Evolutionary conservation across 2,888 invertebrate genomes (phyloP).

Genomic region (Diadromus collaris): DNA sequence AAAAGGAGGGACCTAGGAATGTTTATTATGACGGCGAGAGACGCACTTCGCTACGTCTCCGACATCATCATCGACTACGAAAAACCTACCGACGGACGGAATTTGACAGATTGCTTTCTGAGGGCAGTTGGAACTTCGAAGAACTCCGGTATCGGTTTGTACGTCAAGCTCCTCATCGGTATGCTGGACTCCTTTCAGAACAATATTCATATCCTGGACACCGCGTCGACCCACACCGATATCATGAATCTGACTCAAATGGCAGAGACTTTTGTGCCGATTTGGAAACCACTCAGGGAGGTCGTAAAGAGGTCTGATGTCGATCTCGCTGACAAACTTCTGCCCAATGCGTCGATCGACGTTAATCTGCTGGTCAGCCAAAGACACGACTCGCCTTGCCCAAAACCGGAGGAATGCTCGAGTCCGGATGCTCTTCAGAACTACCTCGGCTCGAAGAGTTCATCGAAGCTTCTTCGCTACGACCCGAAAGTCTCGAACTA

Average conservation of each 20-base stretch:
- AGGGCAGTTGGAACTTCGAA: conserved; percentile 68
- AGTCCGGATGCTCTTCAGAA: conserved; percentile 65
- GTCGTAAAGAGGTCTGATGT: conserved; percentile 66
- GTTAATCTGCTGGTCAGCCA: conserved; percentile 71
- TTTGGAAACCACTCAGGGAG: conserved; percentile 72
- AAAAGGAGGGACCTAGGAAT: conserved; percentile 63
- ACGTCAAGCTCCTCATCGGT: conserved; percentile 67
- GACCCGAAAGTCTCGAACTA: conserved; percentile 69
- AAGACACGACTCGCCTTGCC: conserved; percentile 63
- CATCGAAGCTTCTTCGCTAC: conserved; percentile 70
- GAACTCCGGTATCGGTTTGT: conserved; percentile 71
- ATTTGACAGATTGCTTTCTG: conserved; percentile 65
- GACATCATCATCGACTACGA: conserved; percentile 73
- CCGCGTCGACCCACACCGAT: conserved; percentile 63
- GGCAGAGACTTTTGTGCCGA: conserved; percentile 71
- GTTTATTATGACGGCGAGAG: conserved; percentile 66
- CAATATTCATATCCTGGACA: conserved; percentile 71
- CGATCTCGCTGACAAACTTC: conserved; percentile 61
- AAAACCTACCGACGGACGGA: conserved; percentile 65
- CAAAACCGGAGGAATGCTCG: conserved; percentile 61
- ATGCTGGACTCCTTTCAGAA: conserved; percentile 67
- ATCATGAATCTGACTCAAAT: conserved; percentile 66
- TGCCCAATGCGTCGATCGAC: conserved; percentile 74
- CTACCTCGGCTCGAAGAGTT: conserved; percentile 69
- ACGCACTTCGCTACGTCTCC: conserved; percentile 67